Evolutionary conservation across 2,888 invertebrate genomes (phyloP).

Genomic region (Drosophila neotestacea): DNA sequence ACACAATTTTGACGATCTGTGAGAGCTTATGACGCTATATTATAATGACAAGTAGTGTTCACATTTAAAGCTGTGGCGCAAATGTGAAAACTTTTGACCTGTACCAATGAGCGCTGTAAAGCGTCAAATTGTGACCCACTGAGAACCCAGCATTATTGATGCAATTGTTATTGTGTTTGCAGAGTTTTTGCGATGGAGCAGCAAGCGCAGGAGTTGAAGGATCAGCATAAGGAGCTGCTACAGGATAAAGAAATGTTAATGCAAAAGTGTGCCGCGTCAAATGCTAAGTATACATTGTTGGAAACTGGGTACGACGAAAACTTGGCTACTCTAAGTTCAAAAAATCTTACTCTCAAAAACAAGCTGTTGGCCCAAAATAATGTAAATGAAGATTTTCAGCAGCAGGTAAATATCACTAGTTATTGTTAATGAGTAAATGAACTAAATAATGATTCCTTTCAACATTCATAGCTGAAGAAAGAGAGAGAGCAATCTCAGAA

Average conservation of each 20-base stretch:
- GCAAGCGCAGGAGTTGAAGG: not conserved
- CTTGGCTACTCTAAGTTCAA: not conserved
- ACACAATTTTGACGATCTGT: too few relatives aligned
- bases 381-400: not conserved
- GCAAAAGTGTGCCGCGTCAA: not conserved
- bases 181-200: not conserved
- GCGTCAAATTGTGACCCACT: too few relatives aligned
- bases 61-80: too few relatives aligned
- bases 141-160: not conserved
- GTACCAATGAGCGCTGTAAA: too few relatives aligned
- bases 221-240: not conserved
- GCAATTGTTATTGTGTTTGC: not conserved
- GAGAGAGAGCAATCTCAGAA: not conserved
- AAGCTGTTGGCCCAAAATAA: not conserved
- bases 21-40: too few relatives aligned
- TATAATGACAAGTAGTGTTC: too few relatives aligned
- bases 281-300: constrained; percentile 10
- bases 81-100: too few relatives aligned
- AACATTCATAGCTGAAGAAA: not conserved
- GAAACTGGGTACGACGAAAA: constrained; percentile 29
- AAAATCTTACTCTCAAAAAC: not conserved
- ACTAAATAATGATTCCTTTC: not conserved
- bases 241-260: not conserved
- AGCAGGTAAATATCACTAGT: constrained; percentile 12
- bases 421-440: not conserved